Evolutionary conservation across 2,797 vertebrate genomes (phyloP).

Genomic region (Phataginus tricuspis): DNA sequence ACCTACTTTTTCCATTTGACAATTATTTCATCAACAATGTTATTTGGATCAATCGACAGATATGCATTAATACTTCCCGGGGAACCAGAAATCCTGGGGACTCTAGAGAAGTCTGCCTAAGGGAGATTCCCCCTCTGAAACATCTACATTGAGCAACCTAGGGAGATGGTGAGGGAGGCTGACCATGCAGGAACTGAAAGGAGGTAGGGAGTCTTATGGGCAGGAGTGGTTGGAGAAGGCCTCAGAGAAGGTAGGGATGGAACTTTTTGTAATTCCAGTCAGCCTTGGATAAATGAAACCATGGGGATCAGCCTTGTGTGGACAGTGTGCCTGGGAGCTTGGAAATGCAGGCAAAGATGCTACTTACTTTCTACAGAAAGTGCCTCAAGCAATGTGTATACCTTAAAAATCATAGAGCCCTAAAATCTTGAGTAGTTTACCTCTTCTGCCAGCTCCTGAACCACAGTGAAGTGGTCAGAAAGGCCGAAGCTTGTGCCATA

Average conservation of each 20-base stretch:
- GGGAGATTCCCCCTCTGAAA: neutral
- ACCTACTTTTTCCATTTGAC: neutral
- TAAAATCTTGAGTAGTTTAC: neutral
- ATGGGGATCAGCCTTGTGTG: neutral
- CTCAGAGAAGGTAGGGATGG: neutral
- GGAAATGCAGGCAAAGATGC: neutral
- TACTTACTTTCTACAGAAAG: neutral
- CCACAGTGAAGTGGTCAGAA: neutral
- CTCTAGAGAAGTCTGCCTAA: neutral
- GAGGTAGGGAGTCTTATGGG: accelerated
- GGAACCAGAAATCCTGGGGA: neutral
- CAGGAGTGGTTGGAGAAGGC: neutral
- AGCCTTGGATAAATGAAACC: neutral
- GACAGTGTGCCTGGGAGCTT: neutral
- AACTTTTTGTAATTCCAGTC: neutral
- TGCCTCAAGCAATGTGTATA: neutral
- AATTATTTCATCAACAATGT: neutral
- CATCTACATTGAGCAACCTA: too few relatives aligned
- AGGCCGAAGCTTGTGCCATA: neutral
- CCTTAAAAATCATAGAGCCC: neutral
- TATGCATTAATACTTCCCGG: neutral
- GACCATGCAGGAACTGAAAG: neutral
- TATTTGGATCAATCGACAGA: neutral
- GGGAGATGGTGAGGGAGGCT: neutral
- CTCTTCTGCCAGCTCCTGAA: neutral